These are phyloP conservation scores for Phocoena phocoena DNA, from an alignment of 2,113 vertebrate genomes.

Conservation along the genomic window DNA sequence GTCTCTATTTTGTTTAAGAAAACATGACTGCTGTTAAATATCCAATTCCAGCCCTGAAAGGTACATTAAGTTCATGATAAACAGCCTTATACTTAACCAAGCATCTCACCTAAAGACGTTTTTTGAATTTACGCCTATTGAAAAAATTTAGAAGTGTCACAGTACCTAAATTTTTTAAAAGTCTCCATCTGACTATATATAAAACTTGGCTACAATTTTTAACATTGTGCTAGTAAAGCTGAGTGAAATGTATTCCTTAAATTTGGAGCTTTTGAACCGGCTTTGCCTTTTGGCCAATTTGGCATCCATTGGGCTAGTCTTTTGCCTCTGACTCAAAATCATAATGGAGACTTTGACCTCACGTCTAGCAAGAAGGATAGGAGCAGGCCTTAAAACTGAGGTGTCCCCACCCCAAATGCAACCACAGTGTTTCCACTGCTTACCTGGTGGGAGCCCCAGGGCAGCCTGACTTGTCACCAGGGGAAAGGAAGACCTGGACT, in stretches of 20 bases:
- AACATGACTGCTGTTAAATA: constrained; percentile 13
- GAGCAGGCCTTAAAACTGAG: not conserved
- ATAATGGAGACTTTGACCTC: not conserved
- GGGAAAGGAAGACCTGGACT: not conserved
- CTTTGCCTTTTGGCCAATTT: not conserved
- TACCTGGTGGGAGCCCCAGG: not conserved
- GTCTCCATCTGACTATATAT: not conserved
- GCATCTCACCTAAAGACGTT: not conserved
- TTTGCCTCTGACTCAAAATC: not conserved
- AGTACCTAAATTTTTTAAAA: not conserved
- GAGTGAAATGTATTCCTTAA: not conserved
- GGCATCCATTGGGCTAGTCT: not conserved
- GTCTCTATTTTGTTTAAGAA: constrained; percentile 39
- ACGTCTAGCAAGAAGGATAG: not conserved
- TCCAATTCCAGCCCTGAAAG: not conserved
- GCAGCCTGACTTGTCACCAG: not conserved
- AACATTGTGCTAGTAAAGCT: not conserved
- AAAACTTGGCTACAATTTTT: not conserved
- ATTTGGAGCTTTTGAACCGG: not conserved
- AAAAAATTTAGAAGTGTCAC: not conserved
- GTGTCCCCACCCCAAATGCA: not conserved
- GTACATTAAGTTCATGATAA: not conserved
- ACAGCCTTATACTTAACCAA: constrained; percentile 11
- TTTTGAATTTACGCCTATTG: not conserved
- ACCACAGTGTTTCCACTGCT: not conserved